A percentile compares a stretch with the other conserved stretches of the same genome.
phyloP scores from a whole-genome alignment of 2,797 vertebrate species.

The Xenentodon cancila region DNA sequence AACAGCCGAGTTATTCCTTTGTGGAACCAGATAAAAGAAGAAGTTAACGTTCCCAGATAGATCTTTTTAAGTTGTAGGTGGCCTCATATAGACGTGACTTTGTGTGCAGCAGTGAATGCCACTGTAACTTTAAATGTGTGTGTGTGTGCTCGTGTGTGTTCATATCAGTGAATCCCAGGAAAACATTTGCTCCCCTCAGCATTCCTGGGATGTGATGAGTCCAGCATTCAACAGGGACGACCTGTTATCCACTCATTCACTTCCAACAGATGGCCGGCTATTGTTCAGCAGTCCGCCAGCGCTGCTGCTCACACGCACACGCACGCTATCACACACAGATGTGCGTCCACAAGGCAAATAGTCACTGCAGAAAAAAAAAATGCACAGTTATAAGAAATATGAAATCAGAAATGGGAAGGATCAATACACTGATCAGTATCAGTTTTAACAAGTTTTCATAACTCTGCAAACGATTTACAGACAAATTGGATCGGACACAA shows the following conservation, averaged over 20 bases:
- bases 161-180: slow-evolving; percentile 66
- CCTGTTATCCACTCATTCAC: slow-evolving; percentile 78
- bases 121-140: slow-evolving; percentile 31
- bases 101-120: background rate
- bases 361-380: no score
- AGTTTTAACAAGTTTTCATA: no score
- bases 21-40: no score
- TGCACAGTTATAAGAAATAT: no score
- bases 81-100: no score
- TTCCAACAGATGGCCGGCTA: slow-evolving; percentile 72
- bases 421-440: no score
- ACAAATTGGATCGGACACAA: no score
- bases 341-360: background rate
- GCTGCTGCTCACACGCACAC: slow-evolving; percentile 19
- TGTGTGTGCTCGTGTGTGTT: slow-evolving; percentile 14
- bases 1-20: no score
- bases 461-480: no score
- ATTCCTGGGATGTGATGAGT: slow-evolving; percentile 81
- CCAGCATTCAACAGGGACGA: slow-evolving; percentile 71
- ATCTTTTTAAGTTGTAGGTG: no score
- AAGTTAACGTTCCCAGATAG: no score
- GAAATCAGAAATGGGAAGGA: no score
- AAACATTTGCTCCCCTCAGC: slow-evolving; percentile 78
- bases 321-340: slow-evolving; percentile 7
- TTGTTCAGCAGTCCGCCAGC: slow-evolving; percentile 55